Base-by-base conservation (phyloP, 2,888 invertebrate species). In the Chloroclystis v-ata region DNA sequence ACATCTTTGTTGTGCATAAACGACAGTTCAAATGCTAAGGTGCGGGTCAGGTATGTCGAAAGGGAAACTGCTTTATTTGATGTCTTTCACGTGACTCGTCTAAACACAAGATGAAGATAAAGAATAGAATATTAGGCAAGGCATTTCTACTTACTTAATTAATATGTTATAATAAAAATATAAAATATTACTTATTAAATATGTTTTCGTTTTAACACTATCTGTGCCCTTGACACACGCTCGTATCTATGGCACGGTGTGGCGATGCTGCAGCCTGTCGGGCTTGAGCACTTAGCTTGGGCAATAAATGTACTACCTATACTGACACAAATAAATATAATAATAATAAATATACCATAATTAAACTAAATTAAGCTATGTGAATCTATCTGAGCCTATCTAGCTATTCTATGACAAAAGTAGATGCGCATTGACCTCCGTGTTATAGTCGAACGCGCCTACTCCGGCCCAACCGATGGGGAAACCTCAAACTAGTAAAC, bases 381-480 rank as follows among this genome's bases (percentile, higher is more conserved):
- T 8, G 26, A 6, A 1, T 26, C 26, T 6, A 25, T 28, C 33
- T 40, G 38, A 30, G 8, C 2, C 2, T 4, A 20, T 5, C 20
- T 20, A 20, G 9, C 12, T 13, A 29, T 8, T 49, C 43, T 44
- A 26, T 49, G 43, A 20, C 13, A 1, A 40, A 37, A 28, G 41
- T 16, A 26, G 46, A 50, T 43, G 50, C 39, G 39, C 13, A 20
- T 20, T 25, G 46, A 50, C 50, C 46, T 47, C 45, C 35, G 20
- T 29, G 29, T 47, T 47, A 47, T 47, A 44, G 51, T 41, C 43
- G 39, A 44, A 47, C 47, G 47, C 51, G 38, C 51, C 51, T 28
- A 47, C 33, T 46, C 47, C 47, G 47, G 47, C 38, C 37, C 41
- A 7, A 42, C 41, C 20, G 41, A 20, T 51, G 37, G 37, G 14